Base-by-base conservation (phyloP, 2,888 invertebrate genomes). In the Nasonia oneida region DNA sequence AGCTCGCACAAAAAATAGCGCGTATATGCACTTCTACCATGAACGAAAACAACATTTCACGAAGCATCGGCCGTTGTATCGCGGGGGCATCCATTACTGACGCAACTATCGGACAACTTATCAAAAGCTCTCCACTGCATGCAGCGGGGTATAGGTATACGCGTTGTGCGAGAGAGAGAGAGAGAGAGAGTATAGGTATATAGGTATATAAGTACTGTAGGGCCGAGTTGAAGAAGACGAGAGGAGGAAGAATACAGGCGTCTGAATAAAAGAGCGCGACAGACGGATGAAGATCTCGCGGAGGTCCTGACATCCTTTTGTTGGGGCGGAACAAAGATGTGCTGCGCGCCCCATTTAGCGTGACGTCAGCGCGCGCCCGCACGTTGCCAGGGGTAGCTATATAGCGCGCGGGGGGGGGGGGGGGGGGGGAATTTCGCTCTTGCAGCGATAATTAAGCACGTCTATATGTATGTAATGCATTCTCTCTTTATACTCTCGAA, bases 291-390 rank as follows among this genome's bases (percentile, higher is more conserved):
- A 85, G 76, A 85, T 71, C 73, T 81, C 42, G 67, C 53, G 79
- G 81, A 85, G 88, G 86, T 80, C 85, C 86, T 84, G 86, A 87
- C 83, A 85, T 89, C 88, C 88, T 89, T 91, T 91, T 91, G 90
- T 90, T 89, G 88, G 88, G 85, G 88, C 88, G 89, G 90, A 91
- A 91, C 90, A 91, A 91, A 90, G 90, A 90, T 90, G 88, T 88
- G 89, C 89, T 90, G 89, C 89, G 90, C 90, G 39, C 91, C 91
- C 67, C 67, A 67, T 67, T 67, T 67, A 42, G 39, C 90, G 88
- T 90, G 89, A 90, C 90, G 90, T 89, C 89, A 88, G 23, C 6
- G 29, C 29, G 29, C 57, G 89, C 89, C n/a, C 64, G 86, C 86
- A 83, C 87, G 90, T 91, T 91, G 90, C 90, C 90, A 90, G 85